Evolutionary conservation across 2,888 invertebrate species (phyloP), one percentile per base, ranked within the genome.

Genomic region (Microdon myrmicae): DNA sequence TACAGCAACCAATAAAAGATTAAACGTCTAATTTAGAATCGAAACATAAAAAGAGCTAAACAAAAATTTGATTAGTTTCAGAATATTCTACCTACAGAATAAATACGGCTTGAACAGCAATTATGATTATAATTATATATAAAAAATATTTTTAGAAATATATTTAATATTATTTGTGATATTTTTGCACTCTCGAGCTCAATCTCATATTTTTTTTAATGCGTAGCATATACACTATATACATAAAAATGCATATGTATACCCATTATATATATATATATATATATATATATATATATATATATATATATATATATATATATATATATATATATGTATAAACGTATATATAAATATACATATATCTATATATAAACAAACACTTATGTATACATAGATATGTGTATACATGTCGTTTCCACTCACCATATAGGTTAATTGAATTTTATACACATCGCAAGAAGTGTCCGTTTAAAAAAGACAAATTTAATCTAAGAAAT

Each of bases 181-280:
- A 28, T 41, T n/a, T n/a, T n/a, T n/a, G n/a, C n/a, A 51, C 51
- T 58, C 58, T 64, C 51, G 45, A 54, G 35, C 61, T 64, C 58
- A 64, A 64, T 64, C 64, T 64, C 64, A 64, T 64, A 64, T 64
- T 64, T 64, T 49, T 32, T 19, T 37, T 19, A 22, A 16, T 19
- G 10, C 4, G 8, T 10, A 9, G 9, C 14, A 26, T 37, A 39
- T n/a, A 13, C 12, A 31, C 14, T n/a, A 12, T 12, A 8, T 13
- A 31, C n/a, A 31, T 31, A 31, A n/a, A 31, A 10, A 10, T 12
- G 10, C 14, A 12, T 31, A 8, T 10, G 9, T 31, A 8, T 7
- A 31, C 10, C 10, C 14, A n/a, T n/a, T n/a, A n/a, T n/a, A n/a
- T n/a, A n/a, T n/a, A n/a, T n/a, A n/a, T n/a, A n/a, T n/a, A n/a